phyloP scores from a whole-genome alignment of 2,888 invertebrate species.

The Chrysina gloriosa region DNA sequence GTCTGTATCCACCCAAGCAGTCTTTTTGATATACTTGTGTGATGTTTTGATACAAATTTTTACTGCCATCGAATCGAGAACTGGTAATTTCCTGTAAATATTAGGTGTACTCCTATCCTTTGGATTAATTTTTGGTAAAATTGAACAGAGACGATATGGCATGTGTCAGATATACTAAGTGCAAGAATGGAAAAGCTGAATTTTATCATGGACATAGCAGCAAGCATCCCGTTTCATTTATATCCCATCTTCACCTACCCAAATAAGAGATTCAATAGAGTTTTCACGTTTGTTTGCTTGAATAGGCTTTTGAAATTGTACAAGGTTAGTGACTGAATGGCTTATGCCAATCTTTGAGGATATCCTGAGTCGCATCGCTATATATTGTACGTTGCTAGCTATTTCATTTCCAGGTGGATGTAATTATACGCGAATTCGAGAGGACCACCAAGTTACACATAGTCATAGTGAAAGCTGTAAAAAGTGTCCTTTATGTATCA shows the following conservation, averaged over 20 bases:
- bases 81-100: too few species aligned
- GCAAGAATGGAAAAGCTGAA: slow-evolving; percentile 31
- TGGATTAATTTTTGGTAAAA: not conserved
- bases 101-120: too few species aligned
- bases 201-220: slow-evolving; percentile 33
- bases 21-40: slow-evolving; percentile 16
- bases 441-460: slow-evolving; percentile 1
- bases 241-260: not conserved
- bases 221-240: slow-evolving; percentile 30
- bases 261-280: not conserved
- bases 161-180: slow-evolving; percentile 16
- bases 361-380: not conserved
- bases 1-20: not conserved
- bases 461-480: slow-evolving; percentile 13
- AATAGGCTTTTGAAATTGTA: slow-evolving; percentile 38
- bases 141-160: slow-evolving; percentile 21
- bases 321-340: slow-evolving; percentile 31
- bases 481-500: slow-evolving; percentile 19
- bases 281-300: slow-evolving; percentile 10
- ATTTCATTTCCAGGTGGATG: slow-evolving; percentile 22
- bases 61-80: slow-evolving; percentile 38
- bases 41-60: slow-evolving; percentile 33
- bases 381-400: too few species aligned
- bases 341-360: not conserved
- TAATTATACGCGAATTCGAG: slow-evolving; percentile 10